phyloP scores from a whole-genome alignment of 2,888 invertebrate species.

The Synergus japonicus region DNA sequence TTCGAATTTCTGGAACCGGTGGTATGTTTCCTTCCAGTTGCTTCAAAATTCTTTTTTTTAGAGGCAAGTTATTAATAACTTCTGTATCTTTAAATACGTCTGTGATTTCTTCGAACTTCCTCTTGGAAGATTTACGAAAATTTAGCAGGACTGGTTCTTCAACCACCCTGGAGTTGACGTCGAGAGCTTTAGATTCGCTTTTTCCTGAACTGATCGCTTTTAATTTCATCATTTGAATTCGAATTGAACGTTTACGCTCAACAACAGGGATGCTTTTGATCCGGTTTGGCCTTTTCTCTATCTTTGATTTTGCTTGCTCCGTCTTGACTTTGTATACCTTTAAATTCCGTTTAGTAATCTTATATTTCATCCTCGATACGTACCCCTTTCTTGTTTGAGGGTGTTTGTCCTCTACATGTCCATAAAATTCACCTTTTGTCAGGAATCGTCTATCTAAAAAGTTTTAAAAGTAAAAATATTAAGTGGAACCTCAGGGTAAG shows the following conservation, averaged over 20 bases:
- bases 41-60: background rate
- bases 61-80: background rate
- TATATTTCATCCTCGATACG: background rate
- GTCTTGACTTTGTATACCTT: background rate
- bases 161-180: no score
- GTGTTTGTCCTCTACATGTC: slow-evolving; percentile 1
- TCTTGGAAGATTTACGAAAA: background rate
- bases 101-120: background rate
- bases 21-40: background rate
- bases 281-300: no score
- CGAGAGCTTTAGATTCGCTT: no score
- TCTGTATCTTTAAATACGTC: background rate
- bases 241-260: no score
- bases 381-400: background rate
- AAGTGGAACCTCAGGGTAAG: no score
- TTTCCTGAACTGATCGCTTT: no score
- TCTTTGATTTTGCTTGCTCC: no score
- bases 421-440: background rate
- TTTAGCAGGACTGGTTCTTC: no score
- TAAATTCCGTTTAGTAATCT: background rate
- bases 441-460: background rate
- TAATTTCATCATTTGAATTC: no score
- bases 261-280: no score
- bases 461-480: background rate
- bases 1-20: background rate